These are phyloP conservation scores for Drusus annulatus DNA, from an alignment of 1,140 invertebrate genomes.

Conservation along the genomic window DNA sequence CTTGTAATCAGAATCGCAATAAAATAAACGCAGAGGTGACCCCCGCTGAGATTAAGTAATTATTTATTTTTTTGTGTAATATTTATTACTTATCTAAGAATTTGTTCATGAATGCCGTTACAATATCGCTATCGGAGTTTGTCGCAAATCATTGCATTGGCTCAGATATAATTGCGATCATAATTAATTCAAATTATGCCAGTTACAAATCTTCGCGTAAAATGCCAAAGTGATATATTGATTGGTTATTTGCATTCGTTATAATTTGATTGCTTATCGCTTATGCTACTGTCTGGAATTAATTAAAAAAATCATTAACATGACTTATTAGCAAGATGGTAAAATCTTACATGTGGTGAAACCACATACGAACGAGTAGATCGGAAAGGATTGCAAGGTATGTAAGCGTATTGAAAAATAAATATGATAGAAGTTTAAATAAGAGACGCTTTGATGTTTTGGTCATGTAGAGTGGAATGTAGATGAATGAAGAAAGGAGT, in stretches of 20 bases:
- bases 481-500: too few species aligned
- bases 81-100: conserved; percentile 32
- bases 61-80: neutral
- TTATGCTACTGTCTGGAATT: too few species aligned
- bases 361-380: too few species aligned
- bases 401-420: too few species aligned
- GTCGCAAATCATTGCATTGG: neutral
- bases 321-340: too few species aligned
- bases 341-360: too few species aligned
- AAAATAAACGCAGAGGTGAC: conserved; percentile 15
- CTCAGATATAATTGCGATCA: neutral
- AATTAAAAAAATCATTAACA: too few species aligned
- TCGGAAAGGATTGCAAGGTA: too few species aligned
- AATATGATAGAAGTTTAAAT: too few species aligned
- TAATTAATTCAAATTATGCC: neutral
- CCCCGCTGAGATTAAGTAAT: conserved; percentile 36
- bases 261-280: too few species aligned
- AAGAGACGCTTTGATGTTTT: too few species aligned
- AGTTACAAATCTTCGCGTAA: neutral
- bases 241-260: neutral
- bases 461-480: too few species aligned
- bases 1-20: conserved; percentile 2
- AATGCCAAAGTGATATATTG: neutral
- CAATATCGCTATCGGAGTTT: neutral
- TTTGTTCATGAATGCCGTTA: conserved; percentile 20